These are phyloP conservation scores for Acronicta psi DNA, from an alignment of 2,888 invertebrate species.

Conservation along the genomic window DNA sequence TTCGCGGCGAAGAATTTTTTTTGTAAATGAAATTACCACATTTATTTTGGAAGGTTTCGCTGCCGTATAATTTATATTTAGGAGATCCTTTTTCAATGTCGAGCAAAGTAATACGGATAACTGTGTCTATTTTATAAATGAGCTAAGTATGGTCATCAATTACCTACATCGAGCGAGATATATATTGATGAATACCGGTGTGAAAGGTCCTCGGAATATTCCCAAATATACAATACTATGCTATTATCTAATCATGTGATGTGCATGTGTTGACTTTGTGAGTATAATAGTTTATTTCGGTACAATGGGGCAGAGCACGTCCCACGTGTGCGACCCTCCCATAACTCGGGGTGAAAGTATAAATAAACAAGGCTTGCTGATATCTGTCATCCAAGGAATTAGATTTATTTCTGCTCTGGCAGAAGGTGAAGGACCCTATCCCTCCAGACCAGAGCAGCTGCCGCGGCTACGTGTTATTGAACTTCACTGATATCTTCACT, in stretches of 20 bases:
- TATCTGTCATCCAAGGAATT: constrained; percentile 88
- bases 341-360: constrained; percentile 81
- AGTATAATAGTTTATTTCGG: constrained; percentile 84
- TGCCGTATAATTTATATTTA: constrained; percentile 72
- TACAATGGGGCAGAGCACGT: constrained; percentile 73
- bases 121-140: constrained; percentile 59
- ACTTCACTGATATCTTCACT: constrained; percentile 28
- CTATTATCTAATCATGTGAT: constrained; percentile 52
- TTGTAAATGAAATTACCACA: constrained; percentile 82
- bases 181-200: constrained; percentile 45
- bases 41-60: constrained; percentile 77
- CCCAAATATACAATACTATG: constrained; percentile 38
- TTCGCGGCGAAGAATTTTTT: constrained; percentile 71
- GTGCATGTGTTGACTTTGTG: constrained; percentile 76
- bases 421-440: constrained; percentile 84
- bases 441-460: constrained; percentile 70
- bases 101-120: constrained; percentile 63
- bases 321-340: constrained; percentile 82
- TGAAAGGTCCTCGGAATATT: constrained; percentile 47
- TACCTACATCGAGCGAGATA: constrained; percentile 35
- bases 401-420: constrained; percentile 86
- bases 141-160: constrained; percentile 43
- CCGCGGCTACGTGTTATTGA: constrained; percentile 42
- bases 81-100: constrained; percentile 79
- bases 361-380: constrained; percentile 88